Conservation (phyloP, 1,140 invertebrate species). For the Colletes gigas region DNA sequence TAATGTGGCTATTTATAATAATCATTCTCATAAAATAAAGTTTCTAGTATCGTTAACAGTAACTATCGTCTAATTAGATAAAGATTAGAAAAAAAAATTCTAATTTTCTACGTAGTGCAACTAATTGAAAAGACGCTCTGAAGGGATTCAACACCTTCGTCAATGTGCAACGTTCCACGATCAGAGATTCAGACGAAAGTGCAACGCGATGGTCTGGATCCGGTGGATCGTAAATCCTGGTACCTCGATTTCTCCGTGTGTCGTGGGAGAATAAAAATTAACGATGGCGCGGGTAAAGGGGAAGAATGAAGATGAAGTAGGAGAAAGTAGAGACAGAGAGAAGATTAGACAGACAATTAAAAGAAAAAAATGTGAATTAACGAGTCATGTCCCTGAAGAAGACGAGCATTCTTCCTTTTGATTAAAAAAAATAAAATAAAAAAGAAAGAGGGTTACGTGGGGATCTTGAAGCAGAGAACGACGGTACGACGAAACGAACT, state of each 20-base stretch:
- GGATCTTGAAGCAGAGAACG: slow-evolving; percentile 55
- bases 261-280: not conserved
- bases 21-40: not conserved
- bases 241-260: not conserved
- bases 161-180: not conserved
- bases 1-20: no score
- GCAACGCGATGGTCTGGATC: not conserved
- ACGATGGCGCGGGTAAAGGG: slow-evolving; percentile 16
- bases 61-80: not conserved
- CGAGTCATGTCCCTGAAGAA: slow-evolving; percentile 78
- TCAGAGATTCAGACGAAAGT: not conserved
- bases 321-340: slow-evolving; percentile 37
- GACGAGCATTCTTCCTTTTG: slow-evolving; percentile 56
- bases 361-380: slow-evolving; percentile 60
- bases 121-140: not conserved
- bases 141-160: slow-evolving; percentile 13
- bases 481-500: no score
- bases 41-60: not conserved
- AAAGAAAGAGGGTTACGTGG: slow-evolving; percentile 50
- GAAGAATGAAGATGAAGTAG: slow-evolving; percentile 43
- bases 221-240: not conserved
- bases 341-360: slow-evolving; percentile 12
- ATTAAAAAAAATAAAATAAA: slow-evolving; percentile 62
- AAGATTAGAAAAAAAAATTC: not conserved
- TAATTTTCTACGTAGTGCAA: not conserved